phyloP scores from a whole-genome alignment of 2,797 vertebrate genomes.

The Echiichthys vipera region DNA sequence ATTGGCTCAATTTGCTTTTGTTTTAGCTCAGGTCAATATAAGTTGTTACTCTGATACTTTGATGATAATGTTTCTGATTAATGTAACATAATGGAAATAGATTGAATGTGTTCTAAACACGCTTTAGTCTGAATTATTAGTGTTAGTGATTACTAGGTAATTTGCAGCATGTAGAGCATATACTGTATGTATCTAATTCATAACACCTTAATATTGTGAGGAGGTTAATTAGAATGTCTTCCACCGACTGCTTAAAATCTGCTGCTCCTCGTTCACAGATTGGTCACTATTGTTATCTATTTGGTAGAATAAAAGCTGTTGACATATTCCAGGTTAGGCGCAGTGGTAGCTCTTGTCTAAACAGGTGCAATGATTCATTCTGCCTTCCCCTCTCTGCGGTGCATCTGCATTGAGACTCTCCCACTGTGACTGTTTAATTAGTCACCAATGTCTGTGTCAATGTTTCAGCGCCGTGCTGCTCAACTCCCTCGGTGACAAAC shows the following conservation, averaged over 20 bases:
- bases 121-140: not conserved
- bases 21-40: not conserved
- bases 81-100: not conserved
- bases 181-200: not conserved
- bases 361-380: slow-evolving; percentile 80
- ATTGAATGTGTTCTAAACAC: no score
- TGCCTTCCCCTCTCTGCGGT: slow-evolving; percentile 53
- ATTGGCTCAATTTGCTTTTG: not conserved
- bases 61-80: not conserved
- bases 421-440: slow-evolving; percentile 84
- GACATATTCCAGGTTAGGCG: slow-evolving; percentile 71
- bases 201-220: not conserved
- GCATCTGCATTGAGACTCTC: slow-evolving; percentile 69
- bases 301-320: slow-evolving; percentile 76
- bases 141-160: not conserved
- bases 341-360: slow-evolving; percentile 77
- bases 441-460: slow-evolving; percentile 74
- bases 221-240: slow-evolving; percentile 54
- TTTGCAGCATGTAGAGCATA: not conserved
- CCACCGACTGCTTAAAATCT: slow-evolving; percentile 46
- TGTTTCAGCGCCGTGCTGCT: slow-evolving; percentile 62
- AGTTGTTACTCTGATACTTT: not conserved
- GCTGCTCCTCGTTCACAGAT: slow-evolving; percentile 69
- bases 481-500: slow-evolving; percentile 72
- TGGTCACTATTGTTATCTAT: slow-evolving; percentile 62